phyloP scores from a whole-genome alignment of 2,888 invertebrate species.

The Tupiocoris notatus region DNA sequence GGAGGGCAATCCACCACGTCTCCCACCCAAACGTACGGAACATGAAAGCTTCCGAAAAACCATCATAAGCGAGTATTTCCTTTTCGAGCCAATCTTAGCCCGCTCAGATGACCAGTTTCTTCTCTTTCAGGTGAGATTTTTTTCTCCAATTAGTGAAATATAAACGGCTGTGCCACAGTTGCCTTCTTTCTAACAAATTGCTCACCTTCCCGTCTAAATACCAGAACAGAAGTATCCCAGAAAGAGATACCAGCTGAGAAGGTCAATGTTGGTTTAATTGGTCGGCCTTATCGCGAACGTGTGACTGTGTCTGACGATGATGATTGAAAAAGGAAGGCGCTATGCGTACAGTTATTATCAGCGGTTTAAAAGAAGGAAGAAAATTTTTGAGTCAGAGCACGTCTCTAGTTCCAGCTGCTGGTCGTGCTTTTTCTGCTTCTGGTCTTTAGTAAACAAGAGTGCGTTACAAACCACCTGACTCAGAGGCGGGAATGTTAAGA shows the following conservation, averaged over 20 bases:
- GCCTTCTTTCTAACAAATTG: not conserved
- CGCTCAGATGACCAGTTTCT: no score
- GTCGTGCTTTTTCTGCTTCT: not conserved
- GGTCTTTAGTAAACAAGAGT: not conserved
- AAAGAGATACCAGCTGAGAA: not conserved
- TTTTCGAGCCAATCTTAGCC: no score
- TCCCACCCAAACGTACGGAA: no score
- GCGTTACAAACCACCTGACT: not conserved
- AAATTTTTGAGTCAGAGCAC: not conserved
- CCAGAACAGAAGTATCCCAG: not conserved
- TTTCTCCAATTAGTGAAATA: not conserved
- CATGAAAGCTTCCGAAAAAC: not conserved
- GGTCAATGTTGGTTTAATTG: not conserved
- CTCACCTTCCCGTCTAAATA: not conserved
- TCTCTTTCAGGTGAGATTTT: no score
- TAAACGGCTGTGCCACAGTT: no score
- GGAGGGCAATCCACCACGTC: no score
- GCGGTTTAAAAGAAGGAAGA: no score
- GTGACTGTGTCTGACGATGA: not conserved
- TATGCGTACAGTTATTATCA: no score
- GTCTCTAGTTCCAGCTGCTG: not conserved
- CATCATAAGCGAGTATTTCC: no score
- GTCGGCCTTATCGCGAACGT: not conserved
- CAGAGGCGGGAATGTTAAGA: not conserved
- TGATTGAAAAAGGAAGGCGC: not conserved